Evolutionary conservation across 2,797 vertebrate genomes (phyloP).

Genomic region (Enteromius anoplus): DNA sequence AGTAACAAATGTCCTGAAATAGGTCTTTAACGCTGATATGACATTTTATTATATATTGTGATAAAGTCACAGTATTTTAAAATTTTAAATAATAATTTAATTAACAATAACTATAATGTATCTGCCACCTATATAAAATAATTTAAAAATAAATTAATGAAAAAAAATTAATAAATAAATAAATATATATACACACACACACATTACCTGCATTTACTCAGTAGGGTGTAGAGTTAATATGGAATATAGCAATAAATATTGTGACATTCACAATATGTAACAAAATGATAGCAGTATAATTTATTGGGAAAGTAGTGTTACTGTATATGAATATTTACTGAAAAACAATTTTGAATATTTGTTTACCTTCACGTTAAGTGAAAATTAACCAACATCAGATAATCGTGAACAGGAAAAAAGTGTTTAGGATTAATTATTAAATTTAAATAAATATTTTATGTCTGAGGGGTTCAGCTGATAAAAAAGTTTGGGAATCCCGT

Average conservation of each 20-base stretch:
- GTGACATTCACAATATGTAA: background rate
- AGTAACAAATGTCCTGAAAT: background rate
- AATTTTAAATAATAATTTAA: too few relatives aligned
- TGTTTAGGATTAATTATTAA: background rate
- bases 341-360: background rate
- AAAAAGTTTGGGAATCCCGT: background rate
- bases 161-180: too few relatives aligned
- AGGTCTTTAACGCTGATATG: too few relatives aligned
- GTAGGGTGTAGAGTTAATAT: background rate
- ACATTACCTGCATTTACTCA: background rate
- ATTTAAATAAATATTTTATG: background rate
- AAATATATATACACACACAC: too few relatives aligned
- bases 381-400: background rate
- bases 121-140: too few relatives aligned
- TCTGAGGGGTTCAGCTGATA: background rate
- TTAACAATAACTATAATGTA: background rate
- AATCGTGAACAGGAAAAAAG: background rate
- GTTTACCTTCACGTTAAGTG: background rate
- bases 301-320: background rate
- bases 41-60: too few relatives aligned
- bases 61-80: too few relatives aligned
- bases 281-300: background rate
- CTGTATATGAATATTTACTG: background rate
- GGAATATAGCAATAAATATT: background rate
- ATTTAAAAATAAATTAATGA: too few relatives aligned